A percentile compares a stretch with the other conserved stretches of the same genome.
Conservation (phyloP, 2,888 invertebrate genomes). For the Athalia circularis region DNA sequence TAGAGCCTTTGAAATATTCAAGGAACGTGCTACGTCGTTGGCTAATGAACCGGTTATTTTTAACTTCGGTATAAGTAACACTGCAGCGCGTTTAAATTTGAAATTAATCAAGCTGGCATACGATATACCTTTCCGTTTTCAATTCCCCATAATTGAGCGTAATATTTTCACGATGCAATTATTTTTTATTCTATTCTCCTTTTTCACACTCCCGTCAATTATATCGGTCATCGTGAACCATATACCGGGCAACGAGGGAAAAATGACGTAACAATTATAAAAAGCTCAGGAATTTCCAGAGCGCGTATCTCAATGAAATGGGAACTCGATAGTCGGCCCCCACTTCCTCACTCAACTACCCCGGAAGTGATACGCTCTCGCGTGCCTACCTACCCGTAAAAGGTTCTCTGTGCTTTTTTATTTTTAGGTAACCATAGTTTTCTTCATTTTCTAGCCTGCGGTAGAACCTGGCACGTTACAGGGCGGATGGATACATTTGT, state of each 20-base stretch:
- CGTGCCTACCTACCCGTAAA: slow-evolving; percentile 39
- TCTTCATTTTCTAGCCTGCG: not conserved
- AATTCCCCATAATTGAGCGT: too few species aligned
- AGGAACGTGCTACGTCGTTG: not conserved
- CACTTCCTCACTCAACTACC: slow-evolving; percentile 6
- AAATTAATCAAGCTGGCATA: not conserved
- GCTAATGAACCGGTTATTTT: slow-evolving; percentile 33
- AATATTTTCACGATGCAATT: too few species aligned
- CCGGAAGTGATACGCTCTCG: slow-evolving; percentile 42
- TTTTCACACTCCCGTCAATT: too few species aligned
- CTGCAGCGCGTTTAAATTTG: not conserved
- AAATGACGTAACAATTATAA: too few species aligned
- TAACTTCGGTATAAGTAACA: not conserved
- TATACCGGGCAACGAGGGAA: too few species aligned
- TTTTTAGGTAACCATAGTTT: not conserved
- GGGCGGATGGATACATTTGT: too few species aligned
- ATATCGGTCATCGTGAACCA: too few species aligned
- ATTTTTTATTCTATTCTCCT: too few species aligned
- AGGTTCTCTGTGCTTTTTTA: slow-evolving; percentile 20
- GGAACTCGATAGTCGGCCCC: not conserved
- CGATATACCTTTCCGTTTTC: too few species aligned
- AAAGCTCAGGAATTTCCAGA: too few species aligned
- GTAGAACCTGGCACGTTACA: too few species aligned
- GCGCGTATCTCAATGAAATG: too few species aligned
- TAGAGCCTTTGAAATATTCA: not conserved